Base-by-base conservation (phyloP, 2,888 invertebrate species). In the Chirona hameri region DNA sequence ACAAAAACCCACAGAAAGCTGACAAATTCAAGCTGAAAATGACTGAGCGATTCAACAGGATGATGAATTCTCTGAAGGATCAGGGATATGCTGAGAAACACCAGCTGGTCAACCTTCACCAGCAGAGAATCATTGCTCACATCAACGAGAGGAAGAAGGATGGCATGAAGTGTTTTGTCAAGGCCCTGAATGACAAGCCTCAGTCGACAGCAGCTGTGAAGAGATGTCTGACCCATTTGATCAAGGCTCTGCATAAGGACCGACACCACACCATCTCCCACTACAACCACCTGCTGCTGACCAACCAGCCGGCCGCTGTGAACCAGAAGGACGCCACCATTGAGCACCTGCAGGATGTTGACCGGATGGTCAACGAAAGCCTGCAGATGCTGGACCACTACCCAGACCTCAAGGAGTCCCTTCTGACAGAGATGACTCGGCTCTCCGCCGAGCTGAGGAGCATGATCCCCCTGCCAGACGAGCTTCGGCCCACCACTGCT, bases 61-160 rank as follows among this genome's bases (percentile, higher is more conserved):
- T 95, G 82, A 94, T 95, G 84, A 93, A 96, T 90, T 94, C 97
- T 84, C 91, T 99, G 86, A 98, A 99, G 89, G 97, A 98, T 86
- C 98, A 98, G 90, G 97, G 97, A 82, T 94, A 95, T 84, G 96
- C 97, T 52, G 98, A 98, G 88, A 97, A 97, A 88, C 95, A 96
- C 87, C 97, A 99, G 86, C 90, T 99, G 86, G 95, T 97, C 79
- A 95, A 97, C 10, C 93, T 99, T 90, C 99, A 99, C 88, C 98
- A 98, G 88, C 98, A 99, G 87, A 92, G 98, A 83, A 98, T 99
- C 21, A 91, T 90, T 39, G 84, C 84, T 18, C 83, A 95, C 84
- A 95, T 99, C 86, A 99, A 99, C 86, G 97, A 97, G 88, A 93
- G 96, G 86, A 98, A 99, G 89, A 95, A 97, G 86, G 95, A 96